Evolutionary conservation across 2,888 invertebrate genomes (phyloP), one percentile per base, ranked within the genome.

Genomic region (Amiota communis): DNA sequence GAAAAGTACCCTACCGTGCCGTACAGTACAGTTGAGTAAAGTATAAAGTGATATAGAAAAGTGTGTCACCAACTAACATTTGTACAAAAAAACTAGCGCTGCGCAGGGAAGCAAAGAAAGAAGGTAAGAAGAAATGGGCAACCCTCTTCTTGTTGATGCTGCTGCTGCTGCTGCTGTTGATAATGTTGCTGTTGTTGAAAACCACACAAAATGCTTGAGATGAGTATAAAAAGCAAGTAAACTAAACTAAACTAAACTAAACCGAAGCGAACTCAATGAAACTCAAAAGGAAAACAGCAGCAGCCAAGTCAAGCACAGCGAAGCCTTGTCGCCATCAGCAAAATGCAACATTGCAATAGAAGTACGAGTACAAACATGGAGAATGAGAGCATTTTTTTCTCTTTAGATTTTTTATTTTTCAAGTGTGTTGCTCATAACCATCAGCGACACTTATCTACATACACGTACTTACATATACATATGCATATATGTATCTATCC

Each of bases 381-480:
- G 36, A 36, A 36, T 36, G 6, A 36, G 36, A 36, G 36, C 36
- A 36, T 36, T 36, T 36, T 36, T 36, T 6, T 6, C 36, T 0
- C 2, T 36, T 36, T 6, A 4, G 2, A 36, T 36, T 36, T 36
- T 23, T 36, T 6, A 36, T 36, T 36, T 36, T 36, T 36, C 36
- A 36, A 36, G 36, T n/a, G 53, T 53, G 53, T 53, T 23, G 63
- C 36, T 63, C 63, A 63, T n/a, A 15, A 63, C 12, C 59, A 59
- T 11, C 59, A 59, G 17, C 59, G 17, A 17, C 17, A 59, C 63
- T n/a, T 63, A 17, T 15, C 3, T n/a, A 11, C 70, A 68, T 70
- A 70, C 51, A 75, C 73, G 71, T 73, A 75, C 61, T 69, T 57
- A 76, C 67, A 74, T 65, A 63, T 36, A 49, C 68, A 67, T 59